phyloP scores from a whole-genome alignment of 2,797 vertebrate genomes.

The Chaenodraco wilsoni region DNA sequence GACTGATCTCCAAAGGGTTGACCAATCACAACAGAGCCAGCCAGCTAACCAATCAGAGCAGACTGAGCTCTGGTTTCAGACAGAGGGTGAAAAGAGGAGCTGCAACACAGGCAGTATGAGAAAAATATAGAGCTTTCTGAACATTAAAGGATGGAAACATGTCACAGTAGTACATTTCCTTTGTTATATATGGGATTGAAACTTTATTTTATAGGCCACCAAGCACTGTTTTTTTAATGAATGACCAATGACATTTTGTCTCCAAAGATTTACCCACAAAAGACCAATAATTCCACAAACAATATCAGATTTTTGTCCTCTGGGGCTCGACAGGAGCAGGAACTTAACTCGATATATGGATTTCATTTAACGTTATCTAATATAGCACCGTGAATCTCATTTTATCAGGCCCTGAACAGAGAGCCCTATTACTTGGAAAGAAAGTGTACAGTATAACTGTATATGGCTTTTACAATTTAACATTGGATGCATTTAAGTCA shows the following conservation, averaged over 20 bases:
- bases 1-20: too few species aligned
- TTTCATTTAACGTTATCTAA: conserved; percentile 79
- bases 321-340: conserved; percentile 51
- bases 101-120: too few species aligned
- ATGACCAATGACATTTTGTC: conserved; percentile 28
- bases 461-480: conserved; percentile 58
- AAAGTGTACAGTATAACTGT: conserved; percentile 10
- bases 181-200: not conserved
- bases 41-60: too few species aligned
- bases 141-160: too few species aligned
- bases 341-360: conserved; percentile 77
- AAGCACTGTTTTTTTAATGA: not conserved
- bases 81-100: too few species aligned
- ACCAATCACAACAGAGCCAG: too few species aligned
- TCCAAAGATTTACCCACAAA: conserved; percentile 54
- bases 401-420: conserved; percentile 61
- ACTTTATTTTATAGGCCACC: not conserved
- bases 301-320: conserved; percentile 51
- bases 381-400: conserved; percentile 69
- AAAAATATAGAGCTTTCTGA: too few species aligned
- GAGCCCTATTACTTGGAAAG: conserved; percentile 67
- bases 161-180: too few species aligned
- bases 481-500: conserved; percentile 13
- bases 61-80: too few species aligned
- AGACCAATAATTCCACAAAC: conserved; percentile 66